These are phyloP conservation scores for Crotalus tigris DNA, from an alignment of 2,113 vertebrate species.

Conservation along the genomic window DNA sequence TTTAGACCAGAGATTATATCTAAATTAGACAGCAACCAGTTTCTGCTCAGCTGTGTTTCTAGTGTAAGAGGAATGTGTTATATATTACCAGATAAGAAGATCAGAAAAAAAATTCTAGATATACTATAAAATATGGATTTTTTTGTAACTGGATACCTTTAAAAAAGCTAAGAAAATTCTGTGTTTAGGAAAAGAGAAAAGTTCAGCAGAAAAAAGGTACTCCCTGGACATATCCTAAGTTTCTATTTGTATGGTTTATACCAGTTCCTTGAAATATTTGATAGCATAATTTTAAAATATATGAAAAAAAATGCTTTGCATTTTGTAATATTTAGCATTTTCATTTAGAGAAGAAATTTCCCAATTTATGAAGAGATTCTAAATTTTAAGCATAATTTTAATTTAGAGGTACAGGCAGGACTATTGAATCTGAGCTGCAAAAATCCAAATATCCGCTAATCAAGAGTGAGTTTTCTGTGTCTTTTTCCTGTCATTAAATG, in stretches of 20 bases:
- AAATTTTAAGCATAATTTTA: not conserved
- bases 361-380: not conserved
- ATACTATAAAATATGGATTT: not conserved
- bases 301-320: not conserved
- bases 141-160: not conserved
- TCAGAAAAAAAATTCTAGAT: not conserved
- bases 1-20: not conserved
- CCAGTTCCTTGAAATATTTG: not conserved
- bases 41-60: not conserved
- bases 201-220: not conserved
- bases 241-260: not conserved
- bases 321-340: not conserved
- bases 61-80: not conserved
- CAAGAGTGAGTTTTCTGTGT: not conserved
- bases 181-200: not conserved
- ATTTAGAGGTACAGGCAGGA: not conserved
- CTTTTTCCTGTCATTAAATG: not conserved
- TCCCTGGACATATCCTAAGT: not conserved
- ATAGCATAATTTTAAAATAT: not conserved
- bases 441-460: not conserved
- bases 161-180: not conserved
- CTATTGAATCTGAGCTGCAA: not conserved
- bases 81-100: not conserved
- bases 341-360: not conserved
- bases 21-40: not conserved